Conservation (phyloP, 2,888 invertebrate genomes). For the Galerucella pusilla region DNA sequence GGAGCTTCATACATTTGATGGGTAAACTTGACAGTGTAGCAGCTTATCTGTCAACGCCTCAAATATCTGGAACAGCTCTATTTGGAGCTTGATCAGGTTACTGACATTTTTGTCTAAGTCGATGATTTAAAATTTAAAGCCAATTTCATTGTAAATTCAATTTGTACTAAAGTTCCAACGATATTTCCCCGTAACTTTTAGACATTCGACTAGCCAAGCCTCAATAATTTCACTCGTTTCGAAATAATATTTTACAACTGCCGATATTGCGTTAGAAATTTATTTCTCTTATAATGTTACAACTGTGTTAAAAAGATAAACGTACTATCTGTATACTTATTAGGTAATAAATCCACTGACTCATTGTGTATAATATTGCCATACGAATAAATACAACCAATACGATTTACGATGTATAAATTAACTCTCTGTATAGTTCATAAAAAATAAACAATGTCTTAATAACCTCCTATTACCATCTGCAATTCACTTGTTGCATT, state of each 20-base stretch:
- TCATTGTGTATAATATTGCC: not conserved
- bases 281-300: not conserved
- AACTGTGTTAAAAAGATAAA: constrained; percentile 11
- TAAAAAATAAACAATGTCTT: constrained; percentile 23
- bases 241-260: constrained; percentile 6
- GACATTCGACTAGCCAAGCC: not conserved
- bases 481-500: constrained; percentile 28
- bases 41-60: too few species aligned
- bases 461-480: constrained; percentile 23
- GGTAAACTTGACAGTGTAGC: too few species aligned
- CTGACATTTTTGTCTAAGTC: too few species aligned
- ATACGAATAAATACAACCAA: not conserved
- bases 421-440: constrained; percentile 13
- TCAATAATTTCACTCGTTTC: not conserved
- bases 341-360: constrained; percentile 10
- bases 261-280: constrained; percentile 2
- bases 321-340: not conserved
- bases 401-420: constrained; percentile 17
- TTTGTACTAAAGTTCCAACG: not conserved
- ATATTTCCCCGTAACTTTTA: not conserved
- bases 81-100: too few species aligned
- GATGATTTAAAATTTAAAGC: too few species aligned
- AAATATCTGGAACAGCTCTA: too few species aligned
- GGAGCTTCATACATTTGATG: too few species aligned
- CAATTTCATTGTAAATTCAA: too few species aligned